Evolutionary conservation across 2,888 invertebrate species (phyloP).

Genomic region (Napeogenes sylphis): DNA sequence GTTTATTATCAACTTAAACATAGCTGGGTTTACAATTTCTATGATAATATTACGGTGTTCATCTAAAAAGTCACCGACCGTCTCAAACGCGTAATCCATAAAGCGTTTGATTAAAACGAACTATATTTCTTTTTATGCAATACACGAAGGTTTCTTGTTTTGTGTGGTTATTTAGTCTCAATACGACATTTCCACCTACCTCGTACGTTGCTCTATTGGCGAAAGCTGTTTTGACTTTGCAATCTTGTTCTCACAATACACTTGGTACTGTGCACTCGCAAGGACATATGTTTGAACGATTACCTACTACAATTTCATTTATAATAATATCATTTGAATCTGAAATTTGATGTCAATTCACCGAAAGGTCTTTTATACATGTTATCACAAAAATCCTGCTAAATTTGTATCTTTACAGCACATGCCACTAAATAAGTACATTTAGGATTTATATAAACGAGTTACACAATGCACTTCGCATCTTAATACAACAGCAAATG

Average conservation of each 20-base stretch:
- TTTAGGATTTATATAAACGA: no score
- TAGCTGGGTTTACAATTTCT: background rate
- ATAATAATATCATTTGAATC: constrained; percentile 2
- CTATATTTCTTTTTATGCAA: constrained; percentile 1
- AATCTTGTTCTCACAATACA: constrained; percentile 26
- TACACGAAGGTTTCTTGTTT: no score
- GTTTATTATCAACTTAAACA: background rate
- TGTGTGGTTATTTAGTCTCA: no score
- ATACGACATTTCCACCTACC: constrained; percentile 43
- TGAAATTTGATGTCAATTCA: no score
- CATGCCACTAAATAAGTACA: no score
- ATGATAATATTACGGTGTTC: background rate
- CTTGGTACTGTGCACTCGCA: constrained; percentile 27
- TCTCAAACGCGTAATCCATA: background rate
- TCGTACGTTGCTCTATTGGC: constrained; percentile 47
- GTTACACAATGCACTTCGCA: no score
- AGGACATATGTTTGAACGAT: constrained; percentile 28
- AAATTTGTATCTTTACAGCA: no score
- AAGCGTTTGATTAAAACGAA: background rate
- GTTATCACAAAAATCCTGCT: no score
- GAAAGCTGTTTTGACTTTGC: constrained; percentile 37
- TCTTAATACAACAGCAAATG: no score
- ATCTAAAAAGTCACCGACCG: constrained; percentile 1
- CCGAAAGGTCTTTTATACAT: no score
- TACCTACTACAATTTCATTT: constrained; percentile 23